phyloP scores from a whole-genome alignment of 2,797 vertebrate genomes.

The Erethizon dorsatum region DNA sequence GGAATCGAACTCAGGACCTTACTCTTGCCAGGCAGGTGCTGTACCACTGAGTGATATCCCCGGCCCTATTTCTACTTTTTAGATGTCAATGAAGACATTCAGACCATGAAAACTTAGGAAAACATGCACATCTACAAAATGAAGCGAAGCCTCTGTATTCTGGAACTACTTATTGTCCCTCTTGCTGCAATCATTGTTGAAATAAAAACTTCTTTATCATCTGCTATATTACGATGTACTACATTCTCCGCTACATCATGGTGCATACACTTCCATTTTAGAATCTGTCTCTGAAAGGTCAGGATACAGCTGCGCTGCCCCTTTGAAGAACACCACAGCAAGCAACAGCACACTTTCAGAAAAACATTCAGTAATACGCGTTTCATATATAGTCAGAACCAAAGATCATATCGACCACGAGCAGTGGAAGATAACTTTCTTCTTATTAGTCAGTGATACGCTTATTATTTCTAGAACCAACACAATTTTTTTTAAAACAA shows the following conservation, averaged over 20 bases:
- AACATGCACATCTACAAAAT: not conserved
- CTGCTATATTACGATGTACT: not conserved
- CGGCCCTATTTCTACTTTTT: not conserved
- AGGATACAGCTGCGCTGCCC: not conserved
- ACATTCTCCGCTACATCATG: not conserved
- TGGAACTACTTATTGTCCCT: not conserved
- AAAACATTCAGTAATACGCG: not conserved
- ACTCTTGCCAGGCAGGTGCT: no score
- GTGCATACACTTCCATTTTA: not conserved
- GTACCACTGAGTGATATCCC: no score
- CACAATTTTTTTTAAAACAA: not conserved
- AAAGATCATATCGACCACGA: not conserved
- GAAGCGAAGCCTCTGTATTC: not conserved
- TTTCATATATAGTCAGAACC: no score
- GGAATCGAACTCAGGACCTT: no score
- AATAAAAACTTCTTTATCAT: not conserved
- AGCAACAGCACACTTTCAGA: not conserved
- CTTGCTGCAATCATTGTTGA: not conserved
- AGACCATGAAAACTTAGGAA: not conserved
- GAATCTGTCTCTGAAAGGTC: not conserved
- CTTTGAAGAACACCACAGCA: rapidly evolving
- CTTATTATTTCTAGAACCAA: not conserved
- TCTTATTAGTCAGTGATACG: not conserved
- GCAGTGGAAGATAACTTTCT: not conserved
- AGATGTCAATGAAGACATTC: not conserved